phyloP scores from a whole-genome alignment of 2,888 invertebrate genomes.

The Eremobia ochroleuca region DNA sequence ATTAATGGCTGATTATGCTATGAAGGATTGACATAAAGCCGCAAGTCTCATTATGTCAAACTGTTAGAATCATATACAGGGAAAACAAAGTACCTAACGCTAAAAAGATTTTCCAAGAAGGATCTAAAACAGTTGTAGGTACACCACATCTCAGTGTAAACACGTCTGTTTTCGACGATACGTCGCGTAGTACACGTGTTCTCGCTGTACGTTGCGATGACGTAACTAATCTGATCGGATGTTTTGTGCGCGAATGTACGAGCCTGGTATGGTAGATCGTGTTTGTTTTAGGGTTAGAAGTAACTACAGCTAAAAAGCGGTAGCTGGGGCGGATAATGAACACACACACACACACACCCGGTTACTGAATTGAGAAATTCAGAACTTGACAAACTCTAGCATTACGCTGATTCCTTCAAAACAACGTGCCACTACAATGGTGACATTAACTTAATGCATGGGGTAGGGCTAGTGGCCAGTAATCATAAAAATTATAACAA shows the following conservation, averaged over 20 bases:
- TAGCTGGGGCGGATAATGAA: background rate
- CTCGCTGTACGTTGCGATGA: slow-evolving; percentile 15
- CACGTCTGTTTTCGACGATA: slow-evolving; percentile 34
- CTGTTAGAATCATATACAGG: background rate
- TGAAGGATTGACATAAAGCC: too few relatives aligned
- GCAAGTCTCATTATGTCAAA: background rate
- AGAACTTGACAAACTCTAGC: too few relatives aligned
- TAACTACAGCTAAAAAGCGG: slow-evolving; percentile 3
- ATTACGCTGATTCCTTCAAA: too few relatives aligned
- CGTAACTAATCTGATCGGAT: slow-evolving; percentile 54
- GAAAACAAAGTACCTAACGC: background rate
- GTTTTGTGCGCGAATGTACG: slow-evolving; percentile 48
- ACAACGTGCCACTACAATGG: too few relatives aligned
- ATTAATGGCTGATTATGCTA: too few relatives aligned
- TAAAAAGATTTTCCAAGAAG: slow-evolving; percentile 1
- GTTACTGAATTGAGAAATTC: too few relatives aligned
- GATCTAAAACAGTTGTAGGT: slow-evolving; percentile 24
- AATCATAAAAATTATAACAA: too few relatives aligned
- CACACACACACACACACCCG: background rate
- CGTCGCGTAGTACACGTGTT: slow-evolving; percentile 45
- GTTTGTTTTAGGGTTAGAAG: slow-evolving; percentile 19
- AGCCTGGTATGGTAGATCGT: slow-evolving; percentile 29
- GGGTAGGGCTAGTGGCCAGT: too few relatives aligned
- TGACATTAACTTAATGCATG: too few relatives aligned
- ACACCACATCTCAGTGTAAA: slow-evolving; percentile 27